Evolutionary conservation across 2,888 invertebrate species (phyloP).

Genomic region (Lepidocyrtoides sp.): DNA sequence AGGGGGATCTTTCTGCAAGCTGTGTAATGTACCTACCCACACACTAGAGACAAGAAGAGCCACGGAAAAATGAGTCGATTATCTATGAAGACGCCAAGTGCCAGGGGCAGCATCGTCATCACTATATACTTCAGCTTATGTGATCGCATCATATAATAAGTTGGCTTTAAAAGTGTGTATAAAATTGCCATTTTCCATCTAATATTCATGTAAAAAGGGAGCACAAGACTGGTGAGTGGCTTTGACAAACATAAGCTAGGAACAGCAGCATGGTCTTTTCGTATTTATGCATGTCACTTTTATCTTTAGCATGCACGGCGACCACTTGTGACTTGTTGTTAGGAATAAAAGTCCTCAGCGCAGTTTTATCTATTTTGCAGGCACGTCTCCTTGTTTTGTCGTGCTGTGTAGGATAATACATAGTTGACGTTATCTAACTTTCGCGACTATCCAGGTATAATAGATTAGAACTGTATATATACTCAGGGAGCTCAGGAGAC

Average conservation of each 20-base stretch:
- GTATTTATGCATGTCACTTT: not conserved
- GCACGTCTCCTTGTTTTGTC: not conserved
- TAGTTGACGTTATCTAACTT: conserved; percentile 25
- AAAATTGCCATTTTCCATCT: not conserved
- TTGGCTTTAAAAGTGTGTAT: not conserved
- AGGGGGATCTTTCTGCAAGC: not conserved
- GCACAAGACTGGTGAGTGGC: not conserved
- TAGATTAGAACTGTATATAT: not conserved
- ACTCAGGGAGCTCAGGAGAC: not conserved
- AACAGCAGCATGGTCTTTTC: not conserved
- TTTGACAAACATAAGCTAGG: not conserved
- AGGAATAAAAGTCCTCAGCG: not conserved
- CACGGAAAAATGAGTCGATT: conserved; percentile 51
- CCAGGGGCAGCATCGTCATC: conserved; percentile 45
- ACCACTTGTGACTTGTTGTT: not conserved
- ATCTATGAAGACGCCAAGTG: conserved; percentile 57
- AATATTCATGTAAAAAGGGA: not conserved
- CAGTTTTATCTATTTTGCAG: not conserved
- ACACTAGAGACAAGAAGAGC: conserved; percentile 24
- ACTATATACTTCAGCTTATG: not conserved
- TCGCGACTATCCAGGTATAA: conserved; percentile 26
- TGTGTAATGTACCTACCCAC: not conserved
- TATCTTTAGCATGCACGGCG: conserved; percentile 15
- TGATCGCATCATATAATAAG: not conserved
- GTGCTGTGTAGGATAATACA: not conserved